Percentiles rank a stretch among this genome's conserved stretches.
phyloP scores from a whole-genome alignment of 2,113 vertebrate genomes.

The Jaculus jaculus region DNA sequence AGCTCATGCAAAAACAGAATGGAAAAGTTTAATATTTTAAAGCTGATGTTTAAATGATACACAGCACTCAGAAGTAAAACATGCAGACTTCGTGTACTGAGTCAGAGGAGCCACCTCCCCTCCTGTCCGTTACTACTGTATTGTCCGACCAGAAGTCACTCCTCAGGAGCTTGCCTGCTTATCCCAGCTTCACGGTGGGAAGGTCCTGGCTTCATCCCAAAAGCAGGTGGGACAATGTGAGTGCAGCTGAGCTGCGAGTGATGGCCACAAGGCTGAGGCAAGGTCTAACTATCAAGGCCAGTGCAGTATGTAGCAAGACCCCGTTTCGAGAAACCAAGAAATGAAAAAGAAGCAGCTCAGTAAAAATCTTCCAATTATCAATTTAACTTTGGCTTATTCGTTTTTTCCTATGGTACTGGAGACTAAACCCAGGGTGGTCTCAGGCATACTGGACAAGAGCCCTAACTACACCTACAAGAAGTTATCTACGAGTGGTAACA shows the following conservation, averaged over 20 bases:
- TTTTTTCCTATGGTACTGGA: background rate
- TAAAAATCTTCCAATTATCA: background rate
- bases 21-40: background rate
- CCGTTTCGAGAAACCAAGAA: background rate
- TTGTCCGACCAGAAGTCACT: background rate
- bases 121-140: background rate
- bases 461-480: background rate
- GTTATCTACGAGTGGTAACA: background rate
- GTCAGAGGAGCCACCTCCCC: background rate
- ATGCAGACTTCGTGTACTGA: background rate
- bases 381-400: background rate
- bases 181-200: background rate
- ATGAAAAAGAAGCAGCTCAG: background rate
- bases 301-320: background rate
- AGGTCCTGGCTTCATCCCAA: background rate
- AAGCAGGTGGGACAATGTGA: background rate
- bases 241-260: background rate
- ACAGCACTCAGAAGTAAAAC: background rate
- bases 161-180: background rate
- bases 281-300: background rate
- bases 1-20: background rate
- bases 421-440: background rate
- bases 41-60: background rate
- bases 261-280: background rate
- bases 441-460: background rate